Base-by-base conservation (phyloP, 2,797 vertebrate genomes). In the Anguilla marmorata region DNA sequence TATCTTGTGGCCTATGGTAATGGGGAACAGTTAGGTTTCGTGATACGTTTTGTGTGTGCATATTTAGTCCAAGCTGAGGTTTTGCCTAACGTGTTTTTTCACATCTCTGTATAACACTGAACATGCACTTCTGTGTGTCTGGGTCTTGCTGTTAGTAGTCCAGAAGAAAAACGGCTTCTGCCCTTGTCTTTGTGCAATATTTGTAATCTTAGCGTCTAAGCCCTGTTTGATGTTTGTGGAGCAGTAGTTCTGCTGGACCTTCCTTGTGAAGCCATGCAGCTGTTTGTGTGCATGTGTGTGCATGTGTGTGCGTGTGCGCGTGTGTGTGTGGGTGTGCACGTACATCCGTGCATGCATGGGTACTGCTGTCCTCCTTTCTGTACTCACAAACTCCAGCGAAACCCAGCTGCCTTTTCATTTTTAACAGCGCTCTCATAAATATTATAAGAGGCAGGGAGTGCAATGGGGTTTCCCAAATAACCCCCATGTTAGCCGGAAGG, bases 341-440 rank as follows among this genome's bases (percentile, higher is more conserved):
- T 48, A 24, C 30, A 80, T 69, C 30, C 56, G 72, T 85, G 83
- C 56, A 48, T 16, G 41, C 82, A 27, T 82, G 14, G 56, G 50
- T 50, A 11, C 86, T 50, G 66, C 76, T 86, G 74, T 58, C 41
- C 82, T 30, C 52, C 9, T 41, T 1, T 76, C 56, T 85, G 52
- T 19, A 8, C 45, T 37, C 52, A 66, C 87, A 33, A 85, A 88
- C 52, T 27, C 74, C 30, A 41, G 90, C 89, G 89, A 91, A 93
- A 87, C 89, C 90, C 88, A 86, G 85, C 91, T 91, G 88, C 86
- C 87, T 88, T 91, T 94, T 92, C n/a, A 89, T 92, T 88, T 90
- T 90, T 86, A 91, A 94, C 89, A 92, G 90, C 89, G 84, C 85
- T 74, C 84, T 93, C 93, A 94, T 94, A 89, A 93, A 93, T 94